These are phyloP conservation scores for Hyposoter dolosus DNA, from an alignment of 2,888 invertebrate genomes.

Conservation along the genomic window DNA sequence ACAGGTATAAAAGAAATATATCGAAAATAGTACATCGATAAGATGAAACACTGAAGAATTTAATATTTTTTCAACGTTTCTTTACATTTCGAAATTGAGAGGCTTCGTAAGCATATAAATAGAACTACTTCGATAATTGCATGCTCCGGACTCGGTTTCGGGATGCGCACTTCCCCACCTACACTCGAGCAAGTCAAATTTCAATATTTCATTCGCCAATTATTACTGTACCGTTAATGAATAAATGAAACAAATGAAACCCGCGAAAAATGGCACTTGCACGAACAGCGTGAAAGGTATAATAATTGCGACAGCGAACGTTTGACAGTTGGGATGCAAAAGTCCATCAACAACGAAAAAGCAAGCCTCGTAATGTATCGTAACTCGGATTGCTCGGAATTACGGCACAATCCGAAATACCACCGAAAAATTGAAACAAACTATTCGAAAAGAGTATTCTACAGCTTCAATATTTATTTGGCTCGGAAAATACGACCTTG, in stretches of 20 bases:
- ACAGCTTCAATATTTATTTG: conserved; percentile 22
- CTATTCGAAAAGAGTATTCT: conserved; percentile 10
- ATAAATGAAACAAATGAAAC: neutral
- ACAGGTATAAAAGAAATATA: conserved; percentile 62
- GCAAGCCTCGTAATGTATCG: conserved; percentile 10
- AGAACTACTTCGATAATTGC: conserved; percentile 6
- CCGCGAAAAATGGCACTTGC: conserved; percentile 14
- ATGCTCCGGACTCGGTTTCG: conserved; percentile 1
- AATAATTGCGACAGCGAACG: conserved; percentile 14
- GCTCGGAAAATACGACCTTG: neutral
- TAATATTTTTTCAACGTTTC: neutral
- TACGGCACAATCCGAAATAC: conserved; percentile 44
- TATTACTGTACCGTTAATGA: conserved; percentile 27
- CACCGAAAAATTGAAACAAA: conserved; percentile 14
- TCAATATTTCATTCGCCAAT: conserved; percentile 1
- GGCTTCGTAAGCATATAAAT: conserved; percentile 23
- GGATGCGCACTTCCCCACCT: conserved; percentile 17
- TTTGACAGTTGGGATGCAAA: conserved; percentile 14
- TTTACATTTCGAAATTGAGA: conserved; percentile 19
- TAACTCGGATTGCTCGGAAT: conserved; percentile 5
- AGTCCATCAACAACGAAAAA: conserved; percentile 9
- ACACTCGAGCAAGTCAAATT: conserved; percentile 1
- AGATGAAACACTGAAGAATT: conserved; percentile 1
- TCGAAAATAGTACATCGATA: conserved; percentile 9
- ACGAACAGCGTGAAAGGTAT: conserved; percentile 2